Evolutionary conservation across 2,113 vertebrate genomes (phyloP).

Genomic region (Neolamprologus brichardi): DNA sequence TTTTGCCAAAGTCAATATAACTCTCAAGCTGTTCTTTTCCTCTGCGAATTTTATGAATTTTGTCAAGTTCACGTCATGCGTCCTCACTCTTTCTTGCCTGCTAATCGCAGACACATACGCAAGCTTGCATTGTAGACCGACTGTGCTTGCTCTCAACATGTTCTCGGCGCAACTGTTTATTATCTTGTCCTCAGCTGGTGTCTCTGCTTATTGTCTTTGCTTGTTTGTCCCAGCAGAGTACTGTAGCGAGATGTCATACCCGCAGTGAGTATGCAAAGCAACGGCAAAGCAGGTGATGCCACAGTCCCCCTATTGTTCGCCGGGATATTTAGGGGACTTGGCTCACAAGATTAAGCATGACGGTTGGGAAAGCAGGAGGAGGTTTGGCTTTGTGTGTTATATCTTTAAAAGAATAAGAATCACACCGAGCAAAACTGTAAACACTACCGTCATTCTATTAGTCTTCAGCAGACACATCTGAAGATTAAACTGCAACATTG

Average conservation of each 20-base stretch:
- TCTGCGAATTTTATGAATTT: slow-evolving; percentile 36
- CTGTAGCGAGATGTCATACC: slow-evolving; percentile 6
- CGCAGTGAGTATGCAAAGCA: not conserved
- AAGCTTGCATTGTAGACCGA: not conserved
- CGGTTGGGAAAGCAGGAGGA: not conserved
- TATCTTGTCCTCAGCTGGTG: slow-evolving; percentile 56
- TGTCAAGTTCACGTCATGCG: slow-evolving; percentile 52
- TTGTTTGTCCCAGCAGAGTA: slow-evolving; percentile 16
- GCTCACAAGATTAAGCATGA: not conserved
- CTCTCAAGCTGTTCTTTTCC: not conserved
- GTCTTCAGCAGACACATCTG: not conserved
- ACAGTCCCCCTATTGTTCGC: not conserved
- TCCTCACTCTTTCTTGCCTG: slow-evolving; percentile 28
- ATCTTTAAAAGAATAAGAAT: slow-evolving; percentile 1
- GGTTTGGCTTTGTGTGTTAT: not conserved
- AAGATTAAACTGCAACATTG: slow-evolving; percentile 13
- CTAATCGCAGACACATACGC: not conserved
- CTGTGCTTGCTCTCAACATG: slow-evolving; percentile 26
- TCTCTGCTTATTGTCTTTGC: slow-evolving; percentile 57
- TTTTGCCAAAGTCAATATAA: not conserved
- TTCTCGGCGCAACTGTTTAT: slow-evolving; percentile 46
- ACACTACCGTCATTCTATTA: not conserved
- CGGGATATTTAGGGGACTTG: not conserved
- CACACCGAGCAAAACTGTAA: not conserved
- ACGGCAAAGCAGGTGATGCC: slow-evolving; percentile 39